Percentiles rank a stretch among this genome's conserved stretches.
phyloP scores from a whole-genome alignment of 2,888 invertebrate species.

The Idaea biselata region DNA sequence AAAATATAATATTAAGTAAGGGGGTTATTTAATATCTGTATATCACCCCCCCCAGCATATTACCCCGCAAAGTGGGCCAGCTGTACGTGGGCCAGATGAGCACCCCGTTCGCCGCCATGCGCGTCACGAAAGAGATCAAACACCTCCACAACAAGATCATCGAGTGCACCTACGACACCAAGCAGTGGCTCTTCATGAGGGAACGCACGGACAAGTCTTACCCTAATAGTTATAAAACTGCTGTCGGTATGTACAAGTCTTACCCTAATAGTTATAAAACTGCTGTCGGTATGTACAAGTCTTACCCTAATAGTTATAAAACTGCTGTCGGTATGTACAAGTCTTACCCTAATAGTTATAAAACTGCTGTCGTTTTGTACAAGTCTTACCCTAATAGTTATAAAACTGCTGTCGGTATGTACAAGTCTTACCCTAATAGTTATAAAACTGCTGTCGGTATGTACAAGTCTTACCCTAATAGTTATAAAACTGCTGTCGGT shows the following conservation, averaged over 20 bases:
- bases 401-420: conserved; percentile 75
- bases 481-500: conserved; percentile 89
- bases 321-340: conserved; percentile 85
- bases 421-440: conserved; percentile 97
- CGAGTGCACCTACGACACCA: conserved; percentile 93
- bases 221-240: conserved; percentile 94
- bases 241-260: conserved; percentile 92
- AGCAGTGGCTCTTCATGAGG: conserved; percentile 95
- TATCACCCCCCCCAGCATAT: conserved; percentile 80
- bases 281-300: conserved; percentile 83
- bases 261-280: conserved; percentile 95
- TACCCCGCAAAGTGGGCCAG: conserved; percentile 85
- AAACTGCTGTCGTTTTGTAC: conserved; percentile 80
- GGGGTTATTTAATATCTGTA: too few species aligned
- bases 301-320: conserved; percentile 92
- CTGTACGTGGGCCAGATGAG: conserved; percentile 89
- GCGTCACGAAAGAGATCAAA: conserved; percentile 88
- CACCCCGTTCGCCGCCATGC: conserved; percentile 86
- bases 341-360: conserved; percentile 94
- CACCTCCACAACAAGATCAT: conserved; percentile 95
- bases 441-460: conserved; percentile 91
- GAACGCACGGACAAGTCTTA: conserved; percentile 97
- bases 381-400: conserved; percentile 97
- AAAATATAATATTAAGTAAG: background rate
- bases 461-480: conserved; percentile 98